These are phyloP conservation scores for Alosa sapidissima DNA, from an alignment of 2,797 vertebrate genomes.

Conservation along the genomic window DNA sequence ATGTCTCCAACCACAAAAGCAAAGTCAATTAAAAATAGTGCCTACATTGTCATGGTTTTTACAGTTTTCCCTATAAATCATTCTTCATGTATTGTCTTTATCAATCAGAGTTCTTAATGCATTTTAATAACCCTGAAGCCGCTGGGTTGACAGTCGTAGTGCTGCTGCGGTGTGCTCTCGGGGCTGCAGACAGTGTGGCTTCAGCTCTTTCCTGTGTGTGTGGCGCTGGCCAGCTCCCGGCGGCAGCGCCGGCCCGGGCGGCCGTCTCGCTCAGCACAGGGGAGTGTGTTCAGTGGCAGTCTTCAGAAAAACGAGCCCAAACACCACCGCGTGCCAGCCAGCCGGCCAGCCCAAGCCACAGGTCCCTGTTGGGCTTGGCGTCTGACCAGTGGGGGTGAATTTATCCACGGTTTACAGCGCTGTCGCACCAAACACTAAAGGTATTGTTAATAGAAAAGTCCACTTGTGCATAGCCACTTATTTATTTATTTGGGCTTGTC, in stretches of 20 bases:
- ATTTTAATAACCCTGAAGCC: background rate
- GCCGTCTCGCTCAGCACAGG: constrained; percentile 25
- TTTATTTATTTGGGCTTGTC: constrained; percentile 31
- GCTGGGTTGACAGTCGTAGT: background rate
- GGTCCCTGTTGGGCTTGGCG: constrained; percentile 42
- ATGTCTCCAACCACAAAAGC: background rate
- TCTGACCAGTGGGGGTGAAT: constrained; percentile 40
- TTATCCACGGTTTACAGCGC: constrained; percentile 41
- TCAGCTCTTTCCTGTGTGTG: constrained; percentile 12
- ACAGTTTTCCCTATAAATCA: background rate
- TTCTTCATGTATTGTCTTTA: no score
- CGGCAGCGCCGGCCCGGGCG: background rate
- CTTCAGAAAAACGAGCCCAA: constrained; percentile 50
- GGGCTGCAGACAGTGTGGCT: background rate
- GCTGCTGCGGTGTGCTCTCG: background rate
- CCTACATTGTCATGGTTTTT: background rate
- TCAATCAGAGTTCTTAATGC: no score
- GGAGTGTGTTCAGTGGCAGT: constrained; percentile 34
- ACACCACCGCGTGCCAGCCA: constrained; percentile 41
- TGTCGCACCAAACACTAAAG: constrained; percentile 42
- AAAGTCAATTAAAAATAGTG: background rate
- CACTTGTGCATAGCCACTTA: constrained; percentile 31
- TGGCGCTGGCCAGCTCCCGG: background rate
- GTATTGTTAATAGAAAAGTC: constrained; percentile 51
- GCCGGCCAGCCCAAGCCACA: constrained; percentile 27